Base-by-base conservation (phyloP, 2,888 invertebrate genomes). In the Agriotes lineatus region DNA sequence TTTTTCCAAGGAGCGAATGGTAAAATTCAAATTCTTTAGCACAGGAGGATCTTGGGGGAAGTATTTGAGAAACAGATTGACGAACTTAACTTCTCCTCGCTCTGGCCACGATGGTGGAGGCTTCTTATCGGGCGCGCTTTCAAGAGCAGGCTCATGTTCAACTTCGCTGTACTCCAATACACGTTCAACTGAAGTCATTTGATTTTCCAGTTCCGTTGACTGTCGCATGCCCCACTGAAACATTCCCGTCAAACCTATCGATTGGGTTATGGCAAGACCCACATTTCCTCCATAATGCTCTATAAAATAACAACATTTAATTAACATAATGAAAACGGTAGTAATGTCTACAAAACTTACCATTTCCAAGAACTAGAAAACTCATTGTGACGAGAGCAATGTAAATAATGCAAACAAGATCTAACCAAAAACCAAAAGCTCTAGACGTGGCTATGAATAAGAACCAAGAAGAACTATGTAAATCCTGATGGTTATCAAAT, bases 161-260 rank as follows among this genome's bases (percentile, higher is more conserved):
- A 90, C 77, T n/a, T 86, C 82, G 0, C 86, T 79, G 57, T 84
- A 83, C 73, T 83, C 84, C 37, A 81, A 62, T 0, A 93, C 88
- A 82, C 96, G 89, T 84, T 98, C 97, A 0, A 97, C 96, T 9
- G 94, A 92, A 1, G 94, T 95, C 94, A 95, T 94, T 75, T 91
- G 91, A 79, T 94, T 96, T 81, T 84, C 84, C 18, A 83, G 82
- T 83, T 97, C 97, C 0, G 96, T 95, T 76, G 95, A 95, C 83
- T 97, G 97, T 2, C 97, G 87, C 74, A 90, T 87, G 6, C 87
- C 88, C 88, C 89, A 90, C 79, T 89, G 89, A 74, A 89, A 74
- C 81, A 86, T 84, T 9, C 93, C 93, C 0, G 93, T 92, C 61
- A 94, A 86, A 54, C 79, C 76, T 0, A 91, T 90, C 33, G 92